Base-by-base conservation (phyloP, 2,797 vertebrate species). In the Cossypha polioptera region DNA sequence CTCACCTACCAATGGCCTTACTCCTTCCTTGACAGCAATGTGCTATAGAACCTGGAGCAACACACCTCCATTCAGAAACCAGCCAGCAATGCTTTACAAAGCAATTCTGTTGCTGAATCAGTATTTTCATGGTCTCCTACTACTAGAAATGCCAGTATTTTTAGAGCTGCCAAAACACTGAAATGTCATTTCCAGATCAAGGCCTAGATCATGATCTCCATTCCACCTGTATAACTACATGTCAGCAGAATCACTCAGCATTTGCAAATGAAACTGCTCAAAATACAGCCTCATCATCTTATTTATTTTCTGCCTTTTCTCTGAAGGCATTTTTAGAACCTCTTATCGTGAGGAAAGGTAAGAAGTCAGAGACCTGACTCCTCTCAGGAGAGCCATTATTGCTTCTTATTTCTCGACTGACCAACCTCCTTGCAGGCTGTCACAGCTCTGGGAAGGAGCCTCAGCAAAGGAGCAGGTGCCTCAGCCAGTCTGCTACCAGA, bases 81-180 rank as follows among this genome's bases (percentile, higher is more conserved):
- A 96, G 91, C 65, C 90, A 96, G 87, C 88, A 81, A 45, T 82
- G 42, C 35, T 83, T 92, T 92, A 93, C 92, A 90, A 95, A 97
- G 95, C 68, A 92, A 73, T 91, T 92, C 93, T 93, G 73, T 6
- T 88, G 81, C 93, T 94, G 91, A 97, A 84, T 94, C 96, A 95
- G 86, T 96, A 97, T 91, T 95, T 95, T 91, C 69, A 93, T 96
- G 63, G 95, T 96, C 94, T 96, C 62, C 16, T 45, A 96, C 68
- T 92, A 92, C 65, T 57, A 92, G 62, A 95, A 97, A 96, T 92
- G 57, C 72, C 88, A 92, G 79, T 67, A 73, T 48, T 84, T 93
- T 95, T 79, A 93, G 83, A 93, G 72, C 68, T 92, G 76, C 73
- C 68, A 82, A 91, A 94, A 76, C 48, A 91, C 66, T 79, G 67